Evolutionary conservation across 2,797 vertebrate species (phyloP), one percentile per base, ranked within the genome.

Genomic region (Selene dorsalis): DNA sequence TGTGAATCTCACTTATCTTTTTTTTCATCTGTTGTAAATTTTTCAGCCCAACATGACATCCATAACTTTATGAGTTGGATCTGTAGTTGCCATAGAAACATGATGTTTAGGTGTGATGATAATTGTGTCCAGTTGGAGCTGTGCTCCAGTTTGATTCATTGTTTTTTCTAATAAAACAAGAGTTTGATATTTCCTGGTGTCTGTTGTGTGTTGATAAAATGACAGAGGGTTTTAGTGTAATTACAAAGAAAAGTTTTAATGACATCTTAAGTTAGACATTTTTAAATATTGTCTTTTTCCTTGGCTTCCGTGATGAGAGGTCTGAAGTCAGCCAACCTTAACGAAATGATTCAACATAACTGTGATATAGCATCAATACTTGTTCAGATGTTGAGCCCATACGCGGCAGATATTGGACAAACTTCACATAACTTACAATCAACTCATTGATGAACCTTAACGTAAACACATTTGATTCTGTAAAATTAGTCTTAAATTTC

Each of bases 191-290:
- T 76, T 75, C 13, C n/a, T 3, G 11, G n/a, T 53, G 68, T 75
- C 12, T 0, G 39, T 69, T 79, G 65, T 41, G 2, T 26, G 39
- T 53, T 55, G 48, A 45, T 35, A 57, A 66, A 75, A 60, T 1
- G 17, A 74, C 52, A 75, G 52, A 39, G 35, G 8, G n/a, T 52
- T 75, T 80, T 41, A 69, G 55, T 76, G 73, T 81, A 69, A 84
- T 88, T 88, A 87, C 52, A 91, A 93, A 92, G 80, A 61, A 64
- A 82, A 20, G 2, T 82, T 93, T 94, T 92, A 94, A 89, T 94
- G 85, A 86, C 83, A 89, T 82, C 68, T 90, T 91, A 84, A 90
- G 70, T 90, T 90, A 87, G 78, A 91, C 87, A 87, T 71, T 84
- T 91, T 91, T 76, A 91, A 91, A 93, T 90, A 89, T 45, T 24